Conservation (phyloP, 2,113 vertebrate species). For the Piaya cayana region DNA sequence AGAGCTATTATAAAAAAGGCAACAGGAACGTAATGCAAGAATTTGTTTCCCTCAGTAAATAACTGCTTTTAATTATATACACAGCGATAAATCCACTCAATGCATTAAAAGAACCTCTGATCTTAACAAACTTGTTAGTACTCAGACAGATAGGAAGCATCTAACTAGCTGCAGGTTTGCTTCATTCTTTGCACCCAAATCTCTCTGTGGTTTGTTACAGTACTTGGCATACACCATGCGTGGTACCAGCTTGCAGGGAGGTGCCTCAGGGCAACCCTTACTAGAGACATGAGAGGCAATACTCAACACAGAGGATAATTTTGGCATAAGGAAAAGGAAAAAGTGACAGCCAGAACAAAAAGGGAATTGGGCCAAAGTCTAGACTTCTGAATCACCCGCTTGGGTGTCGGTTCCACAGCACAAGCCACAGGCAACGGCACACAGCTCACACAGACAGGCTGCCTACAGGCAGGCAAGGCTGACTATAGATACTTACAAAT, state of each 20-base stretch:
- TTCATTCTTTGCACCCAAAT: background rate
- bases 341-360: background rate
- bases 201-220: background rate
- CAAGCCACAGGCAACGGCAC: background rate
- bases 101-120: background rate
- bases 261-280: background rate
- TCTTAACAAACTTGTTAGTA: background rate
- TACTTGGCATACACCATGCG: accelerated
- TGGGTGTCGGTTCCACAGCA: background rate
- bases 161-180: background rate
- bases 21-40: background rate
- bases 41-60: background rate
- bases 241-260: background rate
- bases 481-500: background rate
- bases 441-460: background rate
- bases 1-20: background rate
- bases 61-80: background rate
- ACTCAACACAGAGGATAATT: background rate
- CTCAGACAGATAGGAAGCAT: background rate
- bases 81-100: background rate
- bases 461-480: background rate
- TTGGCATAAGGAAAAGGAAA: background rate
- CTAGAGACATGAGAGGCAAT: accelerated
- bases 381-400: background rate
- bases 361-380: background rate